These are phyloP conservation scores for Acyrthosiphon pisum DNA, from an alignment of 1,140 invertebrate species.

Conservation along the genomic window DNA sequence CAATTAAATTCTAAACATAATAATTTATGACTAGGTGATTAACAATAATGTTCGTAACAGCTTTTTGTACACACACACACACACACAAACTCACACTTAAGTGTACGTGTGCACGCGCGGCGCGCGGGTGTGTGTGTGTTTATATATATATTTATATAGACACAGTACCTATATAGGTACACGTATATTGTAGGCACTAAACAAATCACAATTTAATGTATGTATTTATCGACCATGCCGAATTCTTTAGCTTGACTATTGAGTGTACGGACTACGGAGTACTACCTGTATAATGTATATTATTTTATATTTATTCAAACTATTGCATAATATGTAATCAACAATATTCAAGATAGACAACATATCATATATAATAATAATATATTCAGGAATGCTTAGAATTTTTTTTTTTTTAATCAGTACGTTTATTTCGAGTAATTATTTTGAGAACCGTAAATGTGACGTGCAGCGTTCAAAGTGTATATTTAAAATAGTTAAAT, in stretches of 20 bases:
- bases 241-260: background rate
- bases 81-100: background rate
- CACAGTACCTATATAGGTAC: background rate
- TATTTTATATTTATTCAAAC: background rate
- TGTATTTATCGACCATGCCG: background rate
- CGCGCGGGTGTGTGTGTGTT: too few relatives aligned
- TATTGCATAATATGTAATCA: background rate
- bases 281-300: background rate
- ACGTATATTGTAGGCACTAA: background rate
- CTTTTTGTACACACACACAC: background rate
- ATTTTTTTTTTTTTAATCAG: background rate
- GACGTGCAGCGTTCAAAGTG: background rate
- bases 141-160: too few relatives aligned
- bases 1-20: slow-evolving; percentile 1
- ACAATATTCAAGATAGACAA: background rate
- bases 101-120: too few relatives aligned
- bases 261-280: background rate
- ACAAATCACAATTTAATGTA: background rate
- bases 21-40: background rate
- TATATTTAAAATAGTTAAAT: background rate
- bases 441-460: too few relatives aligned
- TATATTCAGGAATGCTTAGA: background rate
- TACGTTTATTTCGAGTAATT: too few relatives aligned
- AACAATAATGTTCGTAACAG: background rate
- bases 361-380: background rate